Conservation (phyloP, 2,113 vertebrate species). For the Phrynosoma platyrhinos region DNA sequence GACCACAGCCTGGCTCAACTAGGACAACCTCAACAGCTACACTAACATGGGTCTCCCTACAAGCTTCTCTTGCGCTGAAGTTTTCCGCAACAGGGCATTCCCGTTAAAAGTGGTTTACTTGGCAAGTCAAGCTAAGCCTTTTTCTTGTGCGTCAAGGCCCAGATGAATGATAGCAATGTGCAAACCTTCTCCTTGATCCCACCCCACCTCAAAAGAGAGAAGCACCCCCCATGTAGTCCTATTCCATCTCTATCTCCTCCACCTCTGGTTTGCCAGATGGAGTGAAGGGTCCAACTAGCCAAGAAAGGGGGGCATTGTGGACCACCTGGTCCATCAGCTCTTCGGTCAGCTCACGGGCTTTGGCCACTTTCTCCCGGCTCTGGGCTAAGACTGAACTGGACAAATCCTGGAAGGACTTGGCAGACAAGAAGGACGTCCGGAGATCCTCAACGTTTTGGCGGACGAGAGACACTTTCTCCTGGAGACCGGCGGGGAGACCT, state of each 20-base stretch:
- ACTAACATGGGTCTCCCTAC: no score
- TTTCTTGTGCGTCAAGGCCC: no score
- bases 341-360: constrained; percentile 84
- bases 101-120: background rate
- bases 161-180: no score
- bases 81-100: background rate
- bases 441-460: constrained; percentile 80
- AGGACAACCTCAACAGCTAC: background rate
- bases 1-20: background rate
- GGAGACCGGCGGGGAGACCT: constrained; percentile 84
- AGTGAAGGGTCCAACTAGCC: constrained; percentile 73
- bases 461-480: constrained; percentile 82
- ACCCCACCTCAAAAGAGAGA: no score
- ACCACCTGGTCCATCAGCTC: constrained; percentile 77
- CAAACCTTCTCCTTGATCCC: no score
- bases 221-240: background rate
- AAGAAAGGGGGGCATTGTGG: constrained; percentile 81
- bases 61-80: background rate
- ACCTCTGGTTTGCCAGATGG: constrained; percentile 25
- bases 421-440: constrained; percentile 78
- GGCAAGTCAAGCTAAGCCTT: background rate
- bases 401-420: constrained; percentile 75
- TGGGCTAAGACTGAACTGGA: constrained; percentile 77
- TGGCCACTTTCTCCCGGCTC: constrained; percentile 77
- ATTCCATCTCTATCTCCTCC: constrained; percentile 25